Evolutionary conservation across 2,113 vertebrate species (phyloP).

Genomic region (Sorex fumeus): DNA sequence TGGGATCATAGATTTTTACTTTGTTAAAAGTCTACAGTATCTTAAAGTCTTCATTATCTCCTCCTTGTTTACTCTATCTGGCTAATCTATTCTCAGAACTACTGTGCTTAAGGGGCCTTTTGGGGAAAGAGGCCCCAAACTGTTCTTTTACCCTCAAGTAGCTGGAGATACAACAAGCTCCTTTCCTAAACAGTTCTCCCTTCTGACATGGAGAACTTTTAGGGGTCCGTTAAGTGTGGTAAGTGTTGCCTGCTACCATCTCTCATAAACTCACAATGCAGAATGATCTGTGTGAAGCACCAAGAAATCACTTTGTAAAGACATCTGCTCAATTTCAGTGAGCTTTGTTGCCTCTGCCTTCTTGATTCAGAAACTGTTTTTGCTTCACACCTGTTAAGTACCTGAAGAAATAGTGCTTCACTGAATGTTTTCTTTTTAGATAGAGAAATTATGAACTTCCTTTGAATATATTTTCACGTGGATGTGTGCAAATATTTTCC

Average conservation of each 20-base stretch:
- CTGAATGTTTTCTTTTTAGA: neutral
- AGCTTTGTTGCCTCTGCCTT: neutral
- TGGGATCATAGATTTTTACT: too few relatives aligned
- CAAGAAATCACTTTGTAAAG: accelerated
- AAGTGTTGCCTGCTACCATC: too few relatives aligned
- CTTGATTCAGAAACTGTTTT: neutral
- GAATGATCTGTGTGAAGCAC: neutral
- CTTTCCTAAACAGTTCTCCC: neutral
- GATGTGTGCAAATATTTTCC: neutral
- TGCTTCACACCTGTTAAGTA: neutral
- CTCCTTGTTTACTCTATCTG: neutral
- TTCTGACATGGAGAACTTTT: neutral
- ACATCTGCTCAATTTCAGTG: neutral
- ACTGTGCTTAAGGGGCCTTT: too few relatives aligned
- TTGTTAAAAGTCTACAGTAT: neutral
- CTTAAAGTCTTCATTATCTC: neutral
- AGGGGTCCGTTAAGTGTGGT: neutral
- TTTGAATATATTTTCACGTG: neutral
- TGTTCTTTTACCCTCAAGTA: neutral
- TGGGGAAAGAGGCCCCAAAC: neutral
- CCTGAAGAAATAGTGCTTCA: neutral
- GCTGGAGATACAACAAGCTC: neutral
- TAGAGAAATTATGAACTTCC: too few relatives aligned
- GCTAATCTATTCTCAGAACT: too few relatives aligned
- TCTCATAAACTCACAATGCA: too few relatives aligned